Base-by-base conservation (phyloP, 2,797 vertebrate species). In the Poeciliopsis infans region DNA sequence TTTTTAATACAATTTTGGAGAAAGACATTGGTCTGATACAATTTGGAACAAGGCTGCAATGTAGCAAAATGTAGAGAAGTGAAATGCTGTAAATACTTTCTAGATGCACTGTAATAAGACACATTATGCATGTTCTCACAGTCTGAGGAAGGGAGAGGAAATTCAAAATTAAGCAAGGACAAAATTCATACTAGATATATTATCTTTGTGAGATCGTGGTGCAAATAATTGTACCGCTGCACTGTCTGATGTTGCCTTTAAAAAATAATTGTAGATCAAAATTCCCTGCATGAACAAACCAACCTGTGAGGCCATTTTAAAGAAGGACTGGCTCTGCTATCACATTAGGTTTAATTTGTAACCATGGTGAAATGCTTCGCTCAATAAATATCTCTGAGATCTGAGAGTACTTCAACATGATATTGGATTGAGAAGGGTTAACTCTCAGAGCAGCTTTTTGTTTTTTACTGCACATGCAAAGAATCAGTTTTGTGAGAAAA, bases 331-430 rank as follows among this genome's bases (percentile, higher is more conserved):
- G 20, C 66, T 69, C 39, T 69, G 25, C 43, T 15, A 15, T n/a
- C 39, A n/a, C 25, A 69, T 43, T 25, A 69, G 5, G 23, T 45
- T 45, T 69, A 69, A 69, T 69, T 43, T 69, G 66, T 69, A 69
- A 69, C 64, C 66, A 69, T 69, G 23, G 66, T 43, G 39, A 69
- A 69, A 45, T 69, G 39, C 11, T 69, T 43, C 39, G 15, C 39
- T n/a, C 66, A 69, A 69, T 69, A 43, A 41, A 43, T 43, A 25
- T 69, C 23, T n/a, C 39, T 43, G 39, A 68, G 36, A 41, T 69
- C 39, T 69, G 20, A 66, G 61, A 23, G 61, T 43, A n/a, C 66
- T 43, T 69, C 43, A n/a, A 23, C 20, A 41, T 68, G 64, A 41
- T 43, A 43, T 43, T 43, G 23, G 66, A 43, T 7, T n/a, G 8